Evolutionary conservation across 2,797 vertebrate species (phyloP), one percentile per base, ranked within the genome.

Genomic region (Zonotrichia albicollis): DNA sequence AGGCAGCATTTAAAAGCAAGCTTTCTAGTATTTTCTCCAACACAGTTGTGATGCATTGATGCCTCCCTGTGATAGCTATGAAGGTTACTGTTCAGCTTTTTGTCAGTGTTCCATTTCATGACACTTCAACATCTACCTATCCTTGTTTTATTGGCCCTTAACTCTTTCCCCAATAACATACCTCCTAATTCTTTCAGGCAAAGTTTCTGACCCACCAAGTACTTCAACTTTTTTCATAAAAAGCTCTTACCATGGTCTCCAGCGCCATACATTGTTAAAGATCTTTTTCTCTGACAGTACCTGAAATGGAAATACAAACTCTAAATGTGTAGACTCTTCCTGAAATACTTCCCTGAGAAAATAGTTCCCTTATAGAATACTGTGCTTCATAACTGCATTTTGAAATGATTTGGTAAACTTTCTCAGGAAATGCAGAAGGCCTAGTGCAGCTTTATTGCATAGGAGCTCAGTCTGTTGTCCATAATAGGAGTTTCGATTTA

Each of bases 401-500:
- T 80, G 58, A 90, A 90, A 84, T 84, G 17, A 83, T 88, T 91
- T 77, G 45, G 40, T 93, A 79, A 84, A 91, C 29, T 92, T 93
- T 92, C 91, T 73, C 83, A 94, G 79, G 84, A 96, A 96, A 94
- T 91, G 80, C 91, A 94, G 84, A 95, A 96, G 81, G 81, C 10
- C 84, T 91, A 93, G 57, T 85, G 55, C 25, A 84, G 80, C 83
- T 96, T 95, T 96, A 96, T 73, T 87, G 81, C 72, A 90, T 82
- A 73, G 90, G 89, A 95, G 76, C 45, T 89, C 81, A 77, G 83
- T 26, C 87, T 95, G 82, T 65, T 95, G 91, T 84, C 94, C 68
- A 76, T 96, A 96, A 88, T 53, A 96, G 78, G 78, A 93, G 61
- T 91, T 95, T 79, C 36, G 25, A 79, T 95, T 97, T 95, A 97